Base-by-base conservation (phyloP, 2,113 vertebrate genomes). In the Forbesichthys agassizii region DNA sequence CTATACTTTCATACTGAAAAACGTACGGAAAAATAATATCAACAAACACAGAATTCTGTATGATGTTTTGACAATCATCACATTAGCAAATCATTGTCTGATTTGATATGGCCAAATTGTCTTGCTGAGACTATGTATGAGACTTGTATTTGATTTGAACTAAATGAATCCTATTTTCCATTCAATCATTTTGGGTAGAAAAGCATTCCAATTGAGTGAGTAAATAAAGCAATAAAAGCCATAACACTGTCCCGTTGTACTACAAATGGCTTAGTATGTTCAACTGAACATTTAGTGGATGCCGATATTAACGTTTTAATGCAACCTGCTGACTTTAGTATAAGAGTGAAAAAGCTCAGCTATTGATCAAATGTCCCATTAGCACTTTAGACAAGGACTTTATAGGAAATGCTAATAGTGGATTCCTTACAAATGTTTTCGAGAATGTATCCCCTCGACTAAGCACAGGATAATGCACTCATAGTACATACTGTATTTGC, bases 361-460 rank as follows among this genome's bases (percentile, higher is more conserved):
- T 87, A 91, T 91, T 85, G 89, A 92, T 88, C 89, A 82, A 59
- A 82, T 4, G 33, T 64, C 9, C 82, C 84, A 90, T 89, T 88
- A 90, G 84, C 81, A 74, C 80, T 79, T 60, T 75, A 20, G 71
- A 77, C 63, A 14, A 52, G 59, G 59, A 57, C 58, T 79, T 85
- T 84, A 85, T 78, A 81, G 85, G 78, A 81, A 85, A 79, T 59
- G 16, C 74, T 73, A 82, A 55, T 57, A 79, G 75, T 72, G 52
- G 64, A 86, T 81, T 82, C 76, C 77, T 79, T 81, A 80, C 67
- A 83, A 86, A 84, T 85, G 84, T 86, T 88, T 63, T 70, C 75
- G 71, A 74, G 79, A 81, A 84, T 86, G 78, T 77, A 79, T 79
- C 60, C 20, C 8, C 52, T 53, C 57, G 72, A 70, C 64, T 71